Evolutionary conservation across 1,140 invertebrate species (phyloP).

Genomic region (Intoshia linei): DNA sequence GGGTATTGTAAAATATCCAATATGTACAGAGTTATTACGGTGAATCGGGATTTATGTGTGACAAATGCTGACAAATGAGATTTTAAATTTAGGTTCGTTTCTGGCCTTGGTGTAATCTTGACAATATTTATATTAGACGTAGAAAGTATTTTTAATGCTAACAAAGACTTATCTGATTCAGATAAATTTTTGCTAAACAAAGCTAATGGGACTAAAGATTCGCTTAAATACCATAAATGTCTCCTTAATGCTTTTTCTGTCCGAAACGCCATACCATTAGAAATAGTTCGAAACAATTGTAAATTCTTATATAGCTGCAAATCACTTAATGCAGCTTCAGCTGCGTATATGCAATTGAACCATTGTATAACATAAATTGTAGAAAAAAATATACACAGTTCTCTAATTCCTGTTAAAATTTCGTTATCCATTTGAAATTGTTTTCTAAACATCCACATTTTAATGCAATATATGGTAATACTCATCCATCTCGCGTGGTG

Average conservation of each 20-base stretch:
- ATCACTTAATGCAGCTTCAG: not conserved
- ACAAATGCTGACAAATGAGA: too few relatives aligned
- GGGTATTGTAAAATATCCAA: too few relatives aligned
- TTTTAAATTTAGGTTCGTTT: too few relatives aligned
- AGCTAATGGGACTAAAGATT: not conserved
- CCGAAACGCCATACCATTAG: not conserved
- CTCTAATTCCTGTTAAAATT: not conserved
- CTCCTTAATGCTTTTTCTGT: not conserved
- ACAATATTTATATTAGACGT: too few relatives aligned
- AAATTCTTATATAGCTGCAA: not conserved
- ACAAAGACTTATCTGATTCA: not conserved
- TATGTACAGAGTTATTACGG: too few relatives aligned
- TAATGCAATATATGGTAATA: not conserved
- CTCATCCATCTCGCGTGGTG: not conserved
- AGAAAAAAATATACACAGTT: not conserved
- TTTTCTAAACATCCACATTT: not conserved
- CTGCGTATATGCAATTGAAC: not conserved
- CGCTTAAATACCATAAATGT: not conserved
- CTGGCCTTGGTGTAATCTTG: too few relatives aligned
- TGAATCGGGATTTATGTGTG: too few relatives aligned
- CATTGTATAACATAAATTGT: not conserved
- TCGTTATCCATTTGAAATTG: not conserved
- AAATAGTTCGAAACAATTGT: not conserved
- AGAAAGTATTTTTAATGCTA: not conserved
- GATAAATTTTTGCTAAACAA: not conserved